Conservation (phyloP, 2,797 vertebrate genomes). For the Setipinna tenuifilis region DNA sequence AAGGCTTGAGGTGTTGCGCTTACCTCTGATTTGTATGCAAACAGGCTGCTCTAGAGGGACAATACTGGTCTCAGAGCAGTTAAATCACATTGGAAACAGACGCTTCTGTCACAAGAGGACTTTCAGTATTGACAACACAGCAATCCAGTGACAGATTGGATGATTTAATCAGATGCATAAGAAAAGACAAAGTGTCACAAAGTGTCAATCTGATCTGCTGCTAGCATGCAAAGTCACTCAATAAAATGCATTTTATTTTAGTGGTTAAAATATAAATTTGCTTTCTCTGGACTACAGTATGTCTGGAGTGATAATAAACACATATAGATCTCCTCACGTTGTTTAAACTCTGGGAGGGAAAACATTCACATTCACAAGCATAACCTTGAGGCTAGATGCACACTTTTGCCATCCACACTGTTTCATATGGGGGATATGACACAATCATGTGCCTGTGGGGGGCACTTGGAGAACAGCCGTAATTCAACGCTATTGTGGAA, state of each 20-base stretch:
- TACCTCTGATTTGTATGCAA: background rate
- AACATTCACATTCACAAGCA: background rate
- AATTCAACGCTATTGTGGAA: background rate
- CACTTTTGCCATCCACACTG: background rate
- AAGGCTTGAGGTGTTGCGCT: background rate
- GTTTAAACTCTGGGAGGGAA: background rate
- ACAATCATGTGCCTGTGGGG: background rate
- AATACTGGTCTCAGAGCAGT: background rate
- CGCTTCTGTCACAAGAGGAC: background rate
- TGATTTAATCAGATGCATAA: background rate
- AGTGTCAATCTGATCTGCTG: too few relatives aligned
- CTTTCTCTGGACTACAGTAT: background rate
- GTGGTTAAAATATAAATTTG: background rate
- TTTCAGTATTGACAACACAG: background rate
- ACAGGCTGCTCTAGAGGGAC: background rate
- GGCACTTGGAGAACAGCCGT: background rate
- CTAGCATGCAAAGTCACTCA: background rate
- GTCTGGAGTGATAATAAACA: background rate
- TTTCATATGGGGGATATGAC: background rate
- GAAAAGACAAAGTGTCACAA: background rate
- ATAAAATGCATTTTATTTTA: background rate
- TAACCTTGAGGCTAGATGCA: background rate
- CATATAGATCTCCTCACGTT: background rate
- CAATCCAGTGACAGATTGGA: background rate
- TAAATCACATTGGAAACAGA: slow-evolving; percentile 3